Evolutionary conservation across 2,797 vertebrate species (phyloP), one percentile per base, ranked within the genome.

Genomic region (Pangasius sanitwongsei): DNA sequence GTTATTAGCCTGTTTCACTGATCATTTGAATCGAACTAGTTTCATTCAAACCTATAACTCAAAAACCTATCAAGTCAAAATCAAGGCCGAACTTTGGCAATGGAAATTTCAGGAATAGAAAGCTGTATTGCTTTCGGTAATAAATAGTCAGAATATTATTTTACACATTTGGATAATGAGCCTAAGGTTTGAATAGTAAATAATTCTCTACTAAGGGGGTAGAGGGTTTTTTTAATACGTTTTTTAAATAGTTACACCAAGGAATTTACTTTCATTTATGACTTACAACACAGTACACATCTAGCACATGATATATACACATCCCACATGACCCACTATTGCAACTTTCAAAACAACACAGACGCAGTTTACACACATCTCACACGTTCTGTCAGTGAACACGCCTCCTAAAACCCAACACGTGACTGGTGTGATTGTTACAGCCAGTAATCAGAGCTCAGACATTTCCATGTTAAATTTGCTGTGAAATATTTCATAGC

Each of bases 201-300:
- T 11, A 4, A 2, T 20, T 31, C 15, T 67, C 18, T 50, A 50
- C 28, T 67, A 50, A 48, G 31, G 2, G 2, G n/a, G 50, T 12
- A 53, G 41, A 50, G 9, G 48, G 7, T 48, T 48, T 48, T 72
- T 75, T 48, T 16, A 6, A 41, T 50, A 78, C 28, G 9, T 25
- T 6, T 55, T 80, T 78, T 0, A 31, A 41, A 37, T 61, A 44
- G 23, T 25, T 65, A 12, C 20, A 53, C 48, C 18, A 85, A 70
- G 63, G n/a, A 53, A 53, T 53, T 53, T 55, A 85, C 83, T 85
- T 85, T 85, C 63, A 85, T 55, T 85, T 85, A 70, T 53, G 44
- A 85, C 63, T 53, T 69, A 50, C 61, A 85, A 69, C 83, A 69
- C 83, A 55, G 18, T 44, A 7, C 37, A 83, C 37, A 63, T 41